Conservation (phyloP, 2,888 invertebrate species). For the Rotaria socialis region DNA sequence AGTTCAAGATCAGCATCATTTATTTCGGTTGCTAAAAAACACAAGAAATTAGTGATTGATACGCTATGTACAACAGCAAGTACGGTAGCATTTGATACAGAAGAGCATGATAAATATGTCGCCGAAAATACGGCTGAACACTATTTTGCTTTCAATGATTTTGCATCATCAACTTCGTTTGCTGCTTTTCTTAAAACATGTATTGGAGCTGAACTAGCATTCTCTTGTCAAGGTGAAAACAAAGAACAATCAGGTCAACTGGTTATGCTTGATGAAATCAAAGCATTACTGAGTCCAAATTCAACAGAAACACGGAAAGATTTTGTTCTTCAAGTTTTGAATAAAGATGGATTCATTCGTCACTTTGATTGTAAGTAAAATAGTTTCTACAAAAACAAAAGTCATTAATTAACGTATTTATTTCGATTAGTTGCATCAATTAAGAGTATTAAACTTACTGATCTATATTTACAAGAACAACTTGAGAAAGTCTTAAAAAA, state of each 20-base stretch:
- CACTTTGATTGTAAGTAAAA: not conserved
- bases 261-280: not conserved
- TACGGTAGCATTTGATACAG: not conserved
- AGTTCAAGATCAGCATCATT: not conserved
- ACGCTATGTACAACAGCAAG: not conserved
- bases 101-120: not conserved
- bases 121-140: not conserved
- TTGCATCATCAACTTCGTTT: not conserved
- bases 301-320: not conserved
- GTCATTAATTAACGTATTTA: too few relatives aligned
- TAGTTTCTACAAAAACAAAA: too few relatives aligned
- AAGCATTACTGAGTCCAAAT: not conserved
- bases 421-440: not conserved
- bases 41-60: slow-evolving; percentile 24
- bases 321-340: not conserved
- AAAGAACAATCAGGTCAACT: not conserved
- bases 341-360: not conserved
- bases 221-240: not conserved
- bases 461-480: slow-evolving; percentile 18
- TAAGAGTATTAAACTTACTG: not conserved
- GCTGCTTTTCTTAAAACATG: not conserved
- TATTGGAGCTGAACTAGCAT: not conserved
- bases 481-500: not conserved
- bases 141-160: not conserved
- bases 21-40: not conserved